Evolutionary conservation across 1,140 invertebrate species (phyloP), one percentile per base, ranked within the genome.

Genomic region (Drosophila jambulina): DNA sequence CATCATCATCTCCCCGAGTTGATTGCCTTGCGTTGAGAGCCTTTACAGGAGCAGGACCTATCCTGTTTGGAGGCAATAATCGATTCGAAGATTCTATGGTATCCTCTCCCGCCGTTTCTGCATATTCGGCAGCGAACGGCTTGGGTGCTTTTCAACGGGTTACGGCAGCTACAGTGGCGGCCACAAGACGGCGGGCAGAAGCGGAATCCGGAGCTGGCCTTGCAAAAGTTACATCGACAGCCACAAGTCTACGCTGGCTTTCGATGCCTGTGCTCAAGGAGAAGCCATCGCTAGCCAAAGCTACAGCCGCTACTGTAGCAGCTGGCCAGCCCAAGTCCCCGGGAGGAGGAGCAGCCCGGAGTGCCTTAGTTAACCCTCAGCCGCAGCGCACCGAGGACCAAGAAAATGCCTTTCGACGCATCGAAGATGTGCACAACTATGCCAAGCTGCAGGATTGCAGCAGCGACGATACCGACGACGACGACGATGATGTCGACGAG

Each of bases 401-500:
- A 82, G 86, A 92, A 85, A 80, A 92, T 83, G 91, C 91, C 72
- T 91, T 92, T 91, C 91, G 86, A 27, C 91, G 71, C 57, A 92
- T 92, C 64, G 91, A 92, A 51, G 91, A 91, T 80, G 91, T 92
- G 51, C 91, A 92, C 61, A 92, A 92, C 60, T 92, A 92, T 82
- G 91, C 91, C 25, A 92, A 92, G 74, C 53, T 88, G 62, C 78
- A 91, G 36, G 51, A 58, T 15, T 71, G 74, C 45, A 80, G 71
- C 56, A 85, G 71, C 60, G 88, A 82, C 64, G 84, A 79, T 27
- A 76, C 80, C 0, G 83, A 87, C 2, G 78, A 80, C 27, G 84
- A 86, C 0, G 82, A 88, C n/a, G 83, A 80, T 1, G 43, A 61
- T 3, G 63, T 32, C 2, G 68, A 67, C 0, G 79, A 78, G 4